Evolutionary conservation across 2,113 vertebrate species (phyloP).

Genomic region (Vulpes vulpes): DNA sequence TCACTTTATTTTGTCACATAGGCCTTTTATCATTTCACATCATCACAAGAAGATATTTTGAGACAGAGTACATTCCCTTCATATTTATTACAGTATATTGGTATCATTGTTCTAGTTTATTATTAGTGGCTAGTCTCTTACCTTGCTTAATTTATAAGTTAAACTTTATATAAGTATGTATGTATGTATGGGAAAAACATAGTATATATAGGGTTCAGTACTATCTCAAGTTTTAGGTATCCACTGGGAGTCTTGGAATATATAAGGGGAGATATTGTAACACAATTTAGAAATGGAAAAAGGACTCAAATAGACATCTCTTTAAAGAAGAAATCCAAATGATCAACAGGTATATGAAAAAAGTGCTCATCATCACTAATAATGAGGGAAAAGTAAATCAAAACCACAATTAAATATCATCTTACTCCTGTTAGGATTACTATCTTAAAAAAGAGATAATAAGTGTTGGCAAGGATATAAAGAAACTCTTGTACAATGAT

Average conservation of each 20-base stretch:
- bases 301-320: not conserved
- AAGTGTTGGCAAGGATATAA: not conserved
- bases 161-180: not conserved
- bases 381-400: not conserved
- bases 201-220: not conserved
- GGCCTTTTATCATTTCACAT: not conserved
- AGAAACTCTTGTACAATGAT: not conserved
- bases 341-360: not conserved
- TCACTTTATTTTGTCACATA: not conserved
- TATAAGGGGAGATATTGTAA: not conserved
- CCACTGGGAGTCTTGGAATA: not conserved
- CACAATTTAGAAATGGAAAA: not conserved
- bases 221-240: not conserved
- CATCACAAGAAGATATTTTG: not conserved
- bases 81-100: not conserved
- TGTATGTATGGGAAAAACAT: not conserved
- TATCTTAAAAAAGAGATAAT: not conserved
- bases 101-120: not conserved
- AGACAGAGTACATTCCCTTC: not conserved
- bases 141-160: not conserved
- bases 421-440: not conserved
- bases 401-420: not conserved
- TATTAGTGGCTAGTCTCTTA: not conserved
- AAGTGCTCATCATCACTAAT: not conserved
- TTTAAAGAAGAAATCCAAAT: not conserved